phyloP scores from a whole-genome alignment of 2,113 vertebrate species.

The Macheiramphus alcinus region DNA sequence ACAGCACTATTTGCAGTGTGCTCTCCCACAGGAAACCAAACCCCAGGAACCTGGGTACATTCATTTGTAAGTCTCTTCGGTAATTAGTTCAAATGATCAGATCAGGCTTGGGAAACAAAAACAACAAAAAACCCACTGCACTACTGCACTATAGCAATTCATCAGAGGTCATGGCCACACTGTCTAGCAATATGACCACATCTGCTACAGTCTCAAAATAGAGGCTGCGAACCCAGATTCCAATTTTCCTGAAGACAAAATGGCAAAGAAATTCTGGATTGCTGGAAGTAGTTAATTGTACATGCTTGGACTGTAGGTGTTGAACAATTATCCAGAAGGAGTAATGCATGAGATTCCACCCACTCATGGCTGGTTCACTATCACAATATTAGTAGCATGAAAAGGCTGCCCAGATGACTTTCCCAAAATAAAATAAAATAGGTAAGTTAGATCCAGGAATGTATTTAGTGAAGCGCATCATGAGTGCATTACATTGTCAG shows the following conservation, averaged over 20 bases:
- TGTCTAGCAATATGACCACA: background rate
- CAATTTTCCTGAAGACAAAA: background rate
- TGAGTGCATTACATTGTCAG: background rate
- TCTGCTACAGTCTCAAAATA: background rate
- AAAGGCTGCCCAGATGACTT: background rate
- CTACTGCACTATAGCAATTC: background rate
- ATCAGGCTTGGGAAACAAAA: background rate
- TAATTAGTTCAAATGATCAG: background rate
- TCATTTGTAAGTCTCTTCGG: background rate
- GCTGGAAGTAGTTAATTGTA: background rate
- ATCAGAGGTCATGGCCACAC: background rate
- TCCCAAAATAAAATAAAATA: background rate
- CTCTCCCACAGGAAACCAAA: background rate
- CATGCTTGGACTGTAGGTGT: fast-evolving
- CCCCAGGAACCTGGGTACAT: background rate
- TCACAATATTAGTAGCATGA: background rate
- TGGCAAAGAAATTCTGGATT: background rate
- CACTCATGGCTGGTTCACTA: background rate
- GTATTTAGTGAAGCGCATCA: background rate
- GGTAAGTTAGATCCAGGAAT: background rate
- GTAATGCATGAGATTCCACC: background rate
- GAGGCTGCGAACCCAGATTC: background rate
- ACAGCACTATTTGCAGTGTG: fast-evolving
- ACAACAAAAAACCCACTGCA: fast-evolving
- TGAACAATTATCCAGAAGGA: background rate